These are phyloP conservation scores for Drosophila triauraria DNA, from an alignment of 1,140 invertebrate species.

Conservation along the genomic window DNA sequence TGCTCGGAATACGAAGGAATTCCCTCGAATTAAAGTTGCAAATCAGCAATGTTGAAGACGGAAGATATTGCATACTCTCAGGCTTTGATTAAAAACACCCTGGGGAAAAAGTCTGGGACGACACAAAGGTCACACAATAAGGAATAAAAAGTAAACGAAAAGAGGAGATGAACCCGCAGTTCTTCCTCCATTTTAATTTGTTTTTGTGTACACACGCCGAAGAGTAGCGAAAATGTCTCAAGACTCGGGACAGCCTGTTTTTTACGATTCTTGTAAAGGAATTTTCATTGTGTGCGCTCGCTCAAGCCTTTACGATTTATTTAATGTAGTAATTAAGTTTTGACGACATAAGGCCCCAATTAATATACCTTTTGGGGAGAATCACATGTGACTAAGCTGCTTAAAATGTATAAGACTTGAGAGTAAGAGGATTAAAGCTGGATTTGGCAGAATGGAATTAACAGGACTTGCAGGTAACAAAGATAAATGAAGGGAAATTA, in stretches of 20 bases:
- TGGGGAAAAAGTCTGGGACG: slow-evolving; percentile 6
- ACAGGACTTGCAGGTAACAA: neutral
- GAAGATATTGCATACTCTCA: slow-evolving; percentile 45
- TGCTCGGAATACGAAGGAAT: slow-evolving; percentile 15
- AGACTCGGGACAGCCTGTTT: slow-evolving; percentile 29
- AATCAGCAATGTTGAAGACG: slow-evolving; percentile 32
- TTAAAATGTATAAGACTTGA: slow-evolving; percentile 38
- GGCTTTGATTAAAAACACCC: slow-evolving; percentile 65
- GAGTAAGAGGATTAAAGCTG: slow-evolving; percentile 21
- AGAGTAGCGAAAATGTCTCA: slow-evolving; percentile 9
- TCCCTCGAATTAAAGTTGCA: slow-evolving; percentile 47
- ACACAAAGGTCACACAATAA: slow-evolving; percentile 29
- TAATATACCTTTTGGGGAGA: slow-evolving; percentile 47
- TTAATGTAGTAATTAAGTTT: slow-evolving; percentile 65
- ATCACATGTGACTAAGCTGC: slow-evolving; percentile 55
- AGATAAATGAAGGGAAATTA: neutral
- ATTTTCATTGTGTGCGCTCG: slow-evolving; percentile 42
- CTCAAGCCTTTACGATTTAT: slow-evolving; percentile 36
- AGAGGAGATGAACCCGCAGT: slow-evolving; percentile 5
- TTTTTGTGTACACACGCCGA: slow-evolving; percentile 23
- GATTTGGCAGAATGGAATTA: neutral
- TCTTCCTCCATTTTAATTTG: slow-evolving; percentile 57
- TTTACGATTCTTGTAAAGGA: slow-evolving; percentile 48
- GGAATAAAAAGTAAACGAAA: slow-evolving; percentile 10
- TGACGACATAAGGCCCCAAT: slow-evolving; percentile 36